Conservation (phyloP, 2,888 invertebrate genomes). For the Eupithecia centaureata region DNA sequence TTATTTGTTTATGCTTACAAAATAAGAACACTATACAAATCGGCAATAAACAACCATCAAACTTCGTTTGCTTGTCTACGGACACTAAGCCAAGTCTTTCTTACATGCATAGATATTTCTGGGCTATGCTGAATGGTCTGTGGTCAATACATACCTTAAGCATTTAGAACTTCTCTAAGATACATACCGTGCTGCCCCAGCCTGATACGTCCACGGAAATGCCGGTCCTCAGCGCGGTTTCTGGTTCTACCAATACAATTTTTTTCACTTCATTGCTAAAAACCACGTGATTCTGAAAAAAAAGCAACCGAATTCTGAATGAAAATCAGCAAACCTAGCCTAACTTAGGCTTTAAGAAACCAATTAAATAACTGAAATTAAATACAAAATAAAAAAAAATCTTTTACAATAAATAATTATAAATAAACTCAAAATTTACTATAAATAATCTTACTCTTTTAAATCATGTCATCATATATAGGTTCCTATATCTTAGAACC, state of each 20-base stretch:
- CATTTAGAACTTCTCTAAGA: neutral
- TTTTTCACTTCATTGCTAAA: conserved; percentile 59
- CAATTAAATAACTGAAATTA: too few species aligned
- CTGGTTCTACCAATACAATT: conserved; percentile 54
- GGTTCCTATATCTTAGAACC: too few species aligned
- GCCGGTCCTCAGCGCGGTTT: conserved; percentile 49
- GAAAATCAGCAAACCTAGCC: too few species aligned
- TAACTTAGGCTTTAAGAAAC: too few species aligned
- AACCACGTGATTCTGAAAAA: conserved; percentile 53
- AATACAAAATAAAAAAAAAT: too few species aligned
- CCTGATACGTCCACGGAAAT: conserved; percentile 57
- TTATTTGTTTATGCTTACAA: neutral
- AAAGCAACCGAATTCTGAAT: neutral
- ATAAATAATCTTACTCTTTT: too few species aligned
- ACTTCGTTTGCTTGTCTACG: neutral
- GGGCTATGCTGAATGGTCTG: too few species aligned
- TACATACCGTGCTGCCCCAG: conserved; percentile 61
- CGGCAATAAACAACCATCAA: neutral
- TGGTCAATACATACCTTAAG: too few species aligned
- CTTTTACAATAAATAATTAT: too few species aligned
- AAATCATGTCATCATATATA: too few species aligned
- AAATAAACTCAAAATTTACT: too few species aligned
- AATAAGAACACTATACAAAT: neutral
- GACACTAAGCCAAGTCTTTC: neutral
- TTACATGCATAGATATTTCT: too few species aligned